Percentiles rank a stretch among this genome's conserved stretches.
Evolutionary conservation across 2,113 vertebrate species (phyloP).

Genomic region (Pleuronectes platessa): DNA sequence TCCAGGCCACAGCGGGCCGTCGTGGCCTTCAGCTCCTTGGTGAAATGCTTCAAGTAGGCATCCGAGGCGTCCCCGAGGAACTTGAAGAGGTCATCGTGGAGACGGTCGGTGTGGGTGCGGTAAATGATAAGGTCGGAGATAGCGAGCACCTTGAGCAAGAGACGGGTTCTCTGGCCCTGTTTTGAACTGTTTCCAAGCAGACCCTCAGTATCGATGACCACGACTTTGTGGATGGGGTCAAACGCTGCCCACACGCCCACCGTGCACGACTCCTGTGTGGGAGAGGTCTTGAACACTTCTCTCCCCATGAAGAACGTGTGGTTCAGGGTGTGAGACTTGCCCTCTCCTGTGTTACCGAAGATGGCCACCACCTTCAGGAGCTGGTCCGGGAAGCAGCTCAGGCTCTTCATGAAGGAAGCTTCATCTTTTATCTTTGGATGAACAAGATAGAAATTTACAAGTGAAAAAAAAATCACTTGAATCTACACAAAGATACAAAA

Average conservation of each 20-base stretch:
- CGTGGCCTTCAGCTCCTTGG: slow-evolving; percentile 97
- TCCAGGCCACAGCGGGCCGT: slow-evolving; percentile 96
- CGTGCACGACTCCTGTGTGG: slow-evolving; percentile 96
- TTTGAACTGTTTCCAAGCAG: slow-evolving; percentile 95
- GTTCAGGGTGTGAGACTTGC: slow-evolving; percentile 98
- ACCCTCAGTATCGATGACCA: slow-evolving; percentile 97
- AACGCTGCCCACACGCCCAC: slow-evolving; percentile 98
- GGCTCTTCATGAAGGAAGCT: slow-evolving; percentile 89
- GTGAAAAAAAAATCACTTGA: not conserved
- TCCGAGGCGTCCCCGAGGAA: slow-evolving; percentile 98
- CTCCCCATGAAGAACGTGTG: slow-evolving; percentile 97
- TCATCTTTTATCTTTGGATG: slow-evolving; percentile 89
- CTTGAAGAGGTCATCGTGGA: slow-evolving; percentile 99
- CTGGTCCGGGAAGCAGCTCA: slow-evolving; percentile 90
- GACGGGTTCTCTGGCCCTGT: slow-evolving; percentile 95
- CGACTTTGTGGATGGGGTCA: slow-evolving; percentile 91
- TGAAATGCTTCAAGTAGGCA: slow-evolving; percentile 98
- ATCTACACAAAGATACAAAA: not conserved
- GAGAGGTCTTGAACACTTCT: slow-evolving; percentile 97
- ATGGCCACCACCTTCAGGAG: slow-evolving; percentile 98
- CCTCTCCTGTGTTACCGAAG: slow-evolving; percentile 98
- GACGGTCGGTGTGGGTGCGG: slow-evolving; percentile 95
- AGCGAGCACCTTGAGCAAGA: slow-evolving; percentile 96
- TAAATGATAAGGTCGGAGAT: slow-evolving; percentile 98
- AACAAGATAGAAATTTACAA: slow-evolving; percentile 4